phyloP scores from a whole-genome alignment of 2,888 invertebrate species.

The Apodemia hepburni region DNA sequence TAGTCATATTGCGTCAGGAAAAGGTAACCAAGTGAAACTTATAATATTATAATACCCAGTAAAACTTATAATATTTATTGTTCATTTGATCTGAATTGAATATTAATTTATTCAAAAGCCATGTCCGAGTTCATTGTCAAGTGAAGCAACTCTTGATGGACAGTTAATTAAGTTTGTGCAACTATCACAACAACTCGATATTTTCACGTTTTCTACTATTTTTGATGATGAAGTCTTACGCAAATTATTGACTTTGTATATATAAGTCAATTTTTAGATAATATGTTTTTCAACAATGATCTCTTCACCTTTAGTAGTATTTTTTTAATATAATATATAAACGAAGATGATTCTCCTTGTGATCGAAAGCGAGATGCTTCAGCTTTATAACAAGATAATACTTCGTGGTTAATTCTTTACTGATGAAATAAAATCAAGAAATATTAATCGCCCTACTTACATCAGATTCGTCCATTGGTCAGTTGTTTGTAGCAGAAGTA shows the following conservation, averaged over 20 bases:
- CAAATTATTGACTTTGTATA: neutral
- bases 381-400: too few relatives aligned
- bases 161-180: slow-evolving; percentile 29
- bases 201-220: slow-evolving; percentile 5
- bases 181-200: slow-evolving; percentile 18
- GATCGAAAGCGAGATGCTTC: too few relatives aligned
- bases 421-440: too few relatives aligned
- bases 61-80: neutral
- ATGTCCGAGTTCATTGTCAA: slow-evolving; percentile 32
- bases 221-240: neutral
- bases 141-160: slow-evolving; percentile 27
- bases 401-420: too few relatives aligned
- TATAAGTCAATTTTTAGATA: neutral
- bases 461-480: neutral
- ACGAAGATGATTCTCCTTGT: too few relatives aligned
- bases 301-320: neutral
- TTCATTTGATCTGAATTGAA: slow-evolving; percentile 7
- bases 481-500: neutral
- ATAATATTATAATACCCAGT: neutral
- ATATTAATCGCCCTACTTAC: too few relatives aligned
- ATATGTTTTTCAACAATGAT: neutral
- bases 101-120: slow-evolving; percentile 14
- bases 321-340: too few relatives aligned
- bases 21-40: too few relatives aligned
- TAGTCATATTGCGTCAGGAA: neutral